phyloP scores from a whole-genome alignment of 2,888 invertebrate genomes.

The Pristionchus entomophagus region DNA sequence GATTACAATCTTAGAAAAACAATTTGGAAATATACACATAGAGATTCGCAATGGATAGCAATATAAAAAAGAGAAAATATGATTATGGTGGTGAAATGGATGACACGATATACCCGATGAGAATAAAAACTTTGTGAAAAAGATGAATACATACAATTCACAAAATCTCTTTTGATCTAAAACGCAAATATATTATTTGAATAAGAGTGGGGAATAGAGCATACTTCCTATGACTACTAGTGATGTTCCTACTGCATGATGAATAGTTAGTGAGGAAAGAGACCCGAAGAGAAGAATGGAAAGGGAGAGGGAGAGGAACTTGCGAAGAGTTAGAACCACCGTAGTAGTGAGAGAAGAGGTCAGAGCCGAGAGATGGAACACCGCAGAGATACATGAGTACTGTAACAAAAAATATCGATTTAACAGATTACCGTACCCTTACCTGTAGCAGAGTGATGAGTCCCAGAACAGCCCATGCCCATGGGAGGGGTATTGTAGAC shows the following conservation, averaged over 20 bases:
- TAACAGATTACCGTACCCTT: not conserved
- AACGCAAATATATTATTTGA: not conserved
- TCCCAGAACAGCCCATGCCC: conserved; percentile 18
- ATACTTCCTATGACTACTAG: conserved; percentile 93
- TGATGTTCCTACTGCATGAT: conserved; percentile 91
- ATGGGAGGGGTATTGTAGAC: not conserved
- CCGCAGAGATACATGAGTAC: conserved; percentile 83
- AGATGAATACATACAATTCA: not conserved
- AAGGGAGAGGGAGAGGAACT: conserved; percentile 92
- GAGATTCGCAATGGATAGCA: not conserved
- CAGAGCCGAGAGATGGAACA: conserved; percentile 93
- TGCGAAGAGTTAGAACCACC: conserved; percentile 92
- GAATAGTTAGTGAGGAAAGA: conserved; percentile 85
- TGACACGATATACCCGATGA: not conserved
- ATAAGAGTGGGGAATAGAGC: conserved; percentile 77
- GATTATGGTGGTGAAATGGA: not conserved
- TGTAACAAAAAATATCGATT: conserved; percentile 51
- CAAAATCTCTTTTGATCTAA: not conserved
- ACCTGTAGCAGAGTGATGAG: conserved; percentile 42
- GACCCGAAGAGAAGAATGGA: conserved; percentile 95
- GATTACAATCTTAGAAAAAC: conserved; percentile 1
- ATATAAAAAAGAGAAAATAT: not conserved
- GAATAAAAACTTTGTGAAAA: not conserved
- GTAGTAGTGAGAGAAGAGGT: conserved; percentile 90
- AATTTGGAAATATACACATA: no score